Conservation (phyloP, 2,797 vertebrate genomes). For the Botia kubotai region DNA sequence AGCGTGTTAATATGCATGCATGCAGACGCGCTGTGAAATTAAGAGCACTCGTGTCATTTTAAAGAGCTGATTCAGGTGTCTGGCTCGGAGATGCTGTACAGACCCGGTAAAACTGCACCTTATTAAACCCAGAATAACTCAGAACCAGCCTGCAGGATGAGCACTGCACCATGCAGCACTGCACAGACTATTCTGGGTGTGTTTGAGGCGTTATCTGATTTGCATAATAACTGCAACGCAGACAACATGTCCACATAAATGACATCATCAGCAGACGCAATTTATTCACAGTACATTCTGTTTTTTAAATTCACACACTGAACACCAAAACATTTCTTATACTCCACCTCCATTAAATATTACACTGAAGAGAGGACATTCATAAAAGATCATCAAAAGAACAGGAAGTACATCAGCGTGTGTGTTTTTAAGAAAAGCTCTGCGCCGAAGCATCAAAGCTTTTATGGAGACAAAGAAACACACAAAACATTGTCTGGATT, state of each 20-base stretch:
- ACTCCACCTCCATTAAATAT: constrained; percentile 38
- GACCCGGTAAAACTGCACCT: background rate
- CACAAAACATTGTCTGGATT: constrained; percentile 42
- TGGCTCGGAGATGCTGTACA: background rate
- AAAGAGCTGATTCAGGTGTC: background rate
- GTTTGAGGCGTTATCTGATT: background rate
- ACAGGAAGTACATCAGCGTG: constrained; percentile 21
- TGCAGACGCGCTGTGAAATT: background rate
- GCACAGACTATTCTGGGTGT: background rate
- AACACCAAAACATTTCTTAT: constrained; percentile 23
- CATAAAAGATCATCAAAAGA: constrained; percentile 34
- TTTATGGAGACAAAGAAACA: constrained; percentile 50
- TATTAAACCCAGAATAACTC: background rate
- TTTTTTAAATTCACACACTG: no score
- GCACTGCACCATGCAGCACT: background rate
- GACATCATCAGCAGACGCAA: background rate
- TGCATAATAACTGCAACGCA: background rate
- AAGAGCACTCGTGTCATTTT: constrained; percentile 1
- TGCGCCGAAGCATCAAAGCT: constrained; percentile 38
- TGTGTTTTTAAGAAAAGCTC: constrained; percentile 39
- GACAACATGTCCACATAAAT: background rate
- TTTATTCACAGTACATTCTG: background rate
- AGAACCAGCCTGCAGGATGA: background rate
- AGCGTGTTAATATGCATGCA: constrained; percentile 6
- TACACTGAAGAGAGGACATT: constrained; percentile 19